These are phyloP conservation scores for Philypnodon macrostomus DNA, from an alignment of 2,797 vertebrate genomes.

Conservation along the genomic window DNA sequence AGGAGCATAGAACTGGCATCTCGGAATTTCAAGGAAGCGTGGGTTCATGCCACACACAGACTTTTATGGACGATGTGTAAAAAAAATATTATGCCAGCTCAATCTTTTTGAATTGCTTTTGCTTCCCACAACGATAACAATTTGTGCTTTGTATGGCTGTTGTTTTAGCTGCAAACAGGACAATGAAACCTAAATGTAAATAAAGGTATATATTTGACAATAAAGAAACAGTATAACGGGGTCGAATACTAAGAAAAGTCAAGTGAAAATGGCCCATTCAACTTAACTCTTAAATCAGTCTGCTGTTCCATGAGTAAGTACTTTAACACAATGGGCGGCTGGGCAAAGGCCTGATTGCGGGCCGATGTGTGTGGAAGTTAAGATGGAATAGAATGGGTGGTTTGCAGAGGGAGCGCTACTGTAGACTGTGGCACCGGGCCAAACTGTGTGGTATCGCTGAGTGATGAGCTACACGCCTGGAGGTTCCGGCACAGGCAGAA, in stretches of 20 bases:
- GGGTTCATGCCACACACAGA: background rate
- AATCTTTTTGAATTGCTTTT: too few species aligned
- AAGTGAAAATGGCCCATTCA: too few species aligned
- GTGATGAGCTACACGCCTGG: constrained; percentile 48
- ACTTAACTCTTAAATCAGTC: constrained; percentile 15
- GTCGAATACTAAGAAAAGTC: too few species aligned
- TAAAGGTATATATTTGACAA: too few species aligned
- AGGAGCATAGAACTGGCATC: constrained; percentile 2
- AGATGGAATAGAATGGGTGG: constrained; percentile 11
- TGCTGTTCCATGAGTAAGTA: constrained; percentile 42
- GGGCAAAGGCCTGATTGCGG: constrained; percentile 45
- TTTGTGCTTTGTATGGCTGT: too few species aligned
- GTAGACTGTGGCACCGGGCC: constrained; percentile 40
- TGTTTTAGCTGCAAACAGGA: too few species aligned
- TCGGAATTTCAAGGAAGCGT: background rate
- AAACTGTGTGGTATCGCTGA: constrained; percentile 55
- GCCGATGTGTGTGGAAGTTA: constrained; percentile 41
- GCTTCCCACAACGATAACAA: too few species aligned
- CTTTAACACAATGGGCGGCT: constrained; percentile 44
- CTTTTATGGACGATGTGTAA: constrained; percentile 16
- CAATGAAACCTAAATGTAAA: too few species aligned
- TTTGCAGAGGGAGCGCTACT: constrained; percentile 9
- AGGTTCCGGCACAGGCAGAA: constrained; percentile 33
- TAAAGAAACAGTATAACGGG: too few species aligned
- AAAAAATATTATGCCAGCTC: background rate